Conservation (phyloP, 2,113 vertebrate genomes). For the Campylomormyrus numenius region DNA sequence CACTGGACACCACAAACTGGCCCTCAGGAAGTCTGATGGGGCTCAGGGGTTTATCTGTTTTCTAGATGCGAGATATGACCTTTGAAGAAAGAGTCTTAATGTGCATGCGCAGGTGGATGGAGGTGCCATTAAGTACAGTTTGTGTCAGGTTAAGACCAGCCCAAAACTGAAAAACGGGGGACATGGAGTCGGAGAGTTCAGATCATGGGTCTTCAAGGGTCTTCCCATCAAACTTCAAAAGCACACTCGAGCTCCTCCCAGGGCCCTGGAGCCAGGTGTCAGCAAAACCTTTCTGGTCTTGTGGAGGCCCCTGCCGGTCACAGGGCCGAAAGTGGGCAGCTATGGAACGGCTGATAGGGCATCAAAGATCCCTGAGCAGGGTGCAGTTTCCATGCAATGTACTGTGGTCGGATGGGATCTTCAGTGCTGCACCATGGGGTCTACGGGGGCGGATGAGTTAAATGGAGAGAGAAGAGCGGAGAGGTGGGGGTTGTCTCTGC, state of each 20-base stretch:
- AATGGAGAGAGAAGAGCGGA: background rate
- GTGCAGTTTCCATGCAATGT: background rate
- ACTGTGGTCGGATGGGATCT: background rate
- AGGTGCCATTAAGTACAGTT: background rate
- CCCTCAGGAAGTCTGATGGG: background rate
- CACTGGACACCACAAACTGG: background rate
- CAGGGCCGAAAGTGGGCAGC: background rate
- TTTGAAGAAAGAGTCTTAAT: background rate
- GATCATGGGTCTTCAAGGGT: background rate
- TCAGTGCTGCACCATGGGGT: background rate
- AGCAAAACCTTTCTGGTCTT: background rate
- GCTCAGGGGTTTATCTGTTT: background rate
- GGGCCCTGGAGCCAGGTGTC: background rate
- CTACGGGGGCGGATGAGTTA: background rate
- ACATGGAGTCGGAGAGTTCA: background rate
- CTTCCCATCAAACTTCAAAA: background rate
- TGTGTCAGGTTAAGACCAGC: background rate
- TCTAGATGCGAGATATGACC: background rate
- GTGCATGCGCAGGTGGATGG: background rate
- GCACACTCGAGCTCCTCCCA: background rate
- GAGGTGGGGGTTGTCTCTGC: conserved; percentile 11
- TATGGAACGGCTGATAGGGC: background rate
- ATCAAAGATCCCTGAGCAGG: background rate
- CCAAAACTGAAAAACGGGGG: background rate
- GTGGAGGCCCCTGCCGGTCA: background rate